Evolutionary conservation across 2,888 invertebrate species (phyloP).

Genomic region (Embidobia sp.): DNA sequence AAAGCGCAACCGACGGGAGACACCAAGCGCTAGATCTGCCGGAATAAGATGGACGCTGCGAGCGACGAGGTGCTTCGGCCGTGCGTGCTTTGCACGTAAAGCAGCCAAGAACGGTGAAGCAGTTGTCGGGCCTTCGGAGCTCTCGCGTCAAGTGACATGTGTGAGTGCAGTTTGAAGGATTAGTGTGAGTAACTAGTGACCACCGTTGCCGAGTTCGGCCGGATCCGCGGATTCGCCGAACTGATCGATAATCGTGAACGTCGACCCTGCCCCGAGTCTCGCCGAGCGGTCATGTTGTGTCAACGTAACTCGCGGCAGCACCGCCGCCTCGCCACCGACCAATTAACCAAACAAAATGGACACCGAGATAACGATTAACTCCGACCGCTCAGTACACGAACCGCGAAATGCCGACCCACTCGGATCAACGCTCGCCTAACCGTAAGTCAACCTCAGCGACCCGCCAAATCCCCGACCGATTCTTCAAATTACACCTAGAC

Average conservation of each 20-base stretch:
- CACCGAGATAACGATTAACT: slow-evolving; percentile 81
- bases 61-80: slow-evolving; percentile 9
- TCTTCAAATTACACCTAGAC: no score
- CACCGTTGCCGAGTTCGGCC: slow-evolving; percentile 2
- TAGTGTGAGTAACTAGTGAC: slow-evolving; percentile 43
- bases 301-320: slow-evolving; percentile 81
- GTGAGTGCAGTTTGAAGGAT: slow-evolving; percentile 41
- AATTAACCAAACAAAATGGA: slow-evolving; percentile 82
- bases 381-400: no score
- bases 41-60: slow-evolving; percentile 45
- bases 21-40: slow-evolving; percentile 8
- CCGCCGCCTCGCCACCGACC: slow-evolving; percentile 80
- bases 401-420: no score
- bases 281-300: slow-evolving; percentile 71
- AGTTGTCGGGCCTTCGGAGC: slow-evolving; percentile 14
- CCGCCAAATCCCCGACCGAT: no score
- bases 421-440: no score
- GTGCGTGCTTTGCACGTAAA: slow-evolving; percentile 13
- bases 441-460: slow-evolving; percentile 75
- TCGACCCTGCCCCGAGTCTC: slow-evolving; percentile 56
- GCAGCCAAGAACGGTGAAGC: neutral
- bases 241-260: slow-evolving; percentile 67
- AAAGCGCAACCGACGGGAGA: neutral
- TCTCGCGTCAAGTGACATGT: slow-evolving; percentile 55
- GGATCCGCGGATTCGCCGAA: slow-evolving; percentile 32